Percentiles rank a stretch among this genome's conserved stretches.
Evolutionary conservation across 1,140 invertebrate species (phyloP).

Genomic region (Potamilus streckersoni): DNA sequence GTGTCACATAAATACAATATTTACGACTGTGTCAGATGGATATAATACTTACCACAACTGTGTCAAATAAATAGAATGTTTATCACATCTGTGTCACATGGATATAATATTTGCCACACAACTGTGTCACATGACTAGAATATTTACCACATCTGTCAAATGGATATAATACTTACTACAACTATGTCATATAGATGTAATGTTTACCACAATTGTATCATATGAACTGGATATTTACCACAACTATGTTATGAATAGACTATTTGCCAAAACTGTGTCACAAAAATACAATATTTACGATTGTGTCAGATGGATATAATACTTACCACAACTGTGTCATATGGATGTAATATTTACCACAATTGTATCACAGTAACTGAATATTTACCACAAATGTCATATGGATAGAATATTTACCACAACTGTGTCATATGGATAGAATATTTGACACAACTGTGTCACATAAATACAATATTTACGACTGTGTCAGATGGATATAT

Average conservation of each 20-base stretch:
- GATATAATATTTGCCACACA: background rate
- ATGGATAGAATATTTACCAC: background rate
- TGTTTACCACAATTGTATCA: too few species aligned
- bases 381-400: background rate
- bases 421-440: background rate
- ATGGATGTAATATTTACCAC: too few species aligned
- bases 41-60: background rate
- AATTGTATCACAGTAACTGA: too few species aligned
- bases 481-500: background rate
- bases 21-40: background rate
- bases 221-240: background rate
- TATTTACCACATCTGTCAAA: background rate
- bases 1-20: background rate
- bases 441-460: background rate
- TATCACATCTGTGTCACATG: too few species aligned
- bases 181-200: too few species aligned
- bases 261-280: background rate
- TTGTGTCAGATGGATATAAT: background rate
- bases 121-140: background rate
- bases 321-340: too few species aligned
- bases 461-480: background rate
- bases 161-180: too few species aligned
- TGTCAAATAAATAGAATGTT: background rate
- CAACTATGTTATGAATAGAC: background rate
- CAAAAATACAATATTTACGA: background rate